Base-by-base conservation (phyloP, 2,888 invertebrate genomes). In the Neocrepidodera transversa region DNA sequence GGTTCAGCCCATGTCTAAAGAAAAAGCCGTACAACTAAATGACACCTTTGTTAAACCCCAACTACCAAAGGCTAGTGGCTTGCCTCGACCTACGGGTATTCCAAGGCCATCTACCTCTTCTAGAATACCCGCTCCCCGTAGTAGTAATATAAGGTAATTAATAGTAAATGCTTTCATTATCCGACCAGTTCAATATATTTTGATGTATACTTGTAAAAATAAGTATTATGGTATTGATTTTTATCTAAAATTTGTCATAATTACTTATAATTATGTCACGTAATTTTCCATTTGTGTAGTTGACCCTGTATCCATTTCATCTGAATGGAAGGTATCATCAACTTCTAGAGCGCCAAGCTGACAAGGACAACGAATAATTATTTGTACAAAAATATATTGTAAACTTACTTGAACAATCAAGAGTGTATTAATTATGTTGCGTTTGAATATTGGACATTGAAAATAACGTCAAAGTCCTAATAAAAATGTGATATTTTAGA, bases 61-160 rank as follows among this genome's bases (percentile, higher is more conserved):
- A 38, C 57, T 38, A 35, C 66, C 71, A 17, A 71, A 73, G 63
- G 58, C 68, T 50, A 79, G 79, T 65, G 74, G 75, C 42, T 71
- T 79, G 57, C 79, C 79, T n/a, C 70, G 79, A 55, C 78, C 79
- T 11, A 71, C 76, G 16, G 68, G 70, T 30, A 78, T 78, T 53
- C 79, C 78, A 11, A 71, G 78, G 66, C 78, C 78, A 26, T 16
- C 38, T 17, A 38, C 38, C 10, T 8, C 17, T 38, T 78, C 78
- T 13, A 72, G 74, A 69, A 78, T 79, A 68, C 79, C 78, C 4
- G 78, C 70, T 20, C 77, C 77, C 7, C 71, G 73, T 59, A 64
- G 62, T 62, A 63, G 58, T 58, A 68, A 61, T 45, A 38, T 62
- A 59, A 69, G 69, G 70, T 70, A 68, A 68, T 50, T 40, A 23